These are phyloP conservation scores for Protomyctophum bolini DNA, from an alignment of 2,113 vertebrate genomes.

Conservation along the genomic window DNA sequence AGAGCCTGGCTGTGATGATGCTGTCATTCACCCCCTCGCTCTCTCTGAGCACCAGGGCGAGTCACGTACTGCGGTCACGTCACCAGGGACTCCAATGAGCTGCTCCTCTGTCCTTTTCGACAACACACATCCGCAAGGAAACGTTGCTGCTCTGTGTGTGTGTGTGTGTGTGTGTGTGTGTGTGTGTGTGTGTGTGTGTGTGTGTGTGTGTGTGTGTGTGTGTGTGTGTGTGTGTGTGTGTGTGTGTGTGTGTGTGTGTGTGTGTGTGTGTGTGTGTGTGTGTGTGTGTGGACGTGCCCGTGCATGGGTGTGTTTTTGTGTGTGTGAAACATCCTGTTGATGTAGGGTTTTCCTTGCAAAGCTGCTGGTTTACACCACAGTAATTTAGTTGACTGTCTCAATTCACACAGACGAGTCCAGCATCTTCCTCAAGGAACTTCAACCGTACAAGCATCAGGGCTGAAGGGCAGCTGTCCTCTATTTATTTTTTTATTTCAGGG, in stretches of 20 bases:
- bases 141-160: neutral
- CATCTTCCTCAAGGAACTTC: no score
- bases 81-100: constrained; percentile 34
- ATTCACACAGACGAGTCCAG: no score
- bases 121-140: neutral
- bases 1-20: constrained; percentile 35
- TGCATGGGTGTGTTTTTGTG: no score
- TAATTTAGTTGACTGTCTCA: no score
- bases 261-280: neutral
- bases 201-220: neutral
- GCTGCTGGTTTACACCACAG: no score
- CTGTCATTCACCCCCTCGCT: constrained; percentile 29
- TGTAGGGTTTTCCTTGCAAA: no score
- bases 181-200: neutral
- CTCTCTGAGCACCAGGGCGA: constrained; percentile 19
- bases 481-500: no score
- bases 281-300: no score
- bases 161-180: neutral
- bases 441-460: no score
- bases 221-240: neutral
- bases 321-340: no score
- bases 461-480: no score
- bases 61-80: constrained; percentile 19
- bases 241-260: neutral
- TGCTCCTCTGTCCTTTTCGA: neutral